Percentiles rank a stretch among this genome's conserved stretches.
Conservation (phyloP, 2,888 invertebrate genomes). For the Ceraclea dissimilis region DNA sequence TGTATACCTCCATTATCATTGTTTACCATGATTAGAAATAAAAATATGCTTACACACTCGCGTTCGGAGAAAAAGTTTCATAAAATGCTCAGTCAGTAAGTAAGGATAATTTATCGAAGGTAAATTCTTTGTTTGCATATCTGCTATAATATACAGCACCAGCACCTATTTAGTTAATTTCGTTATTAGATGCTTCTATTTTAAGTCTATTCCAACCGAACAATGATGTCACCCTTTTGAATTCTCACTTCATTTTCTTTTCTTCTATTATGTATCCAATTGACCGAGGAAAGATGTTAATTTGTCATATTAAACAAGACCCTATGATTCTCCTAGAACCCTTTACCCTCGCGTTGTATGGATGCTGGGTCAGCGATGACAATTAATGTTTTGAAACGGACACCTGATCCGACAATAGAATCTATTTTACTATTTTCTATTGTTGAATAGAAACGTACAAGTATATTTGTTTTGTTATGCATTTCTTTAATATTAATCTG, state of each 20-base stretch:
- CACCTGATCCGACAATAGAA: conserved; percentile 20
- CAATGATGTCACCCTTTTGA: neutral
- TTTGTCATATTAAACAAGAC: conserved; percentile 20
- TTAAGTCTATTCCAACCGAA: neutral
- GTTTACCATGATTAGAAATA: no score
- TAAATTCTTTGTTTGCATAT: no score
- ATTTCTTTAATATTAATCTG: conserved; percentile 17
- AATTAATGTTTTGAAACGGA: conserved; percentile 20
- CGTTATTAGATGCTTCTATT: no score
- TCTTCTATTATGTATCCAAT: conserved; percentile 22
- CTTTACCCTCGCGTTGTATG: neutral
- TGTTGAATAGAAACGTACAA: conserved; percentile 10
- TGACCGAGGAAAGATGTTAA: conserved; percentile 26
- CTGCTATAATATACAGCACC: no score
- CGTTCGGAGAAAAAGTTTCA: no score
- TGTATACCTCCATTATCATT: no score
- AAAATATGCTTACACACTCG: no score
- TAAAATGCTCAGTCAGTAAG: no score
- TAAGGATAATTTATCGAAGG: no score
- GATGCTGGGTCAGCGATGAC: conserved; percentile 16
- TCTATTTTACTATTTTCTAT: conserved; percentile 22
- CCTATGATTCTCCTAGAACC: neutral
- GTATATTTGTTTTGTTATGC: conserved; percentile 19
- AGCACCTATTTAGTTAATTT: no score
- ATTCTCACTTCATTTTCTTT: conserved; percentile 10